Percentiles rank a stretch among this genome's conserved stretches.
These are phyloP conservation scores for Ennomos quercinarius DNA, from an alignment of 2,888 invertebrate species.

Conservation along the genomic window DNA sequence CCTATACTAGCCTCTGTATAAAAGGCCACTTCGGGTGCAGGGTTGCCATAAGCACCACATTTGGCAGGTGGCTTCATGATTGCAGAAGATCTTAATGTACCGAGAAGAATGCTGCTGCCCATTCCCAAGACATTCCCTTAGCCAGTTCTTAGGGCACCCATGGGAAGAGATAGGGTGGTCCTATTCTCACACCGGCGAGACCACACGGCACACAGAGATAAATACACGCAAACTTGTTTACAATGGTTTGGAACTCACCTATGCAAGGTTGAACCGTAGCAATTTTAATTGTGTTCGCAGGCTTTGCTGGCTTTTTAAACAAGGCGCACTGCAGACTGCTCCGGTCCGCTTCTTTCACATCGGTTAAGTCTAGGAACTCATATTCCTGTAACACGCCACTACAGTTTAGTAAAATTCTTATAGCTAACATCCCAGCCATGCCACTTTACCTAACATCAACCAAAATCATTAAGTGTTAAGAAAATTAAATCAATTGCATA, in stretches of 20 bases:
- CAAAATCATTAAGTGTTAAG: background rate
- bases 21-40: too few relatives aligned
- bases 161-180: too few relatives aligned
- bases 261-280: conserved; percentile 60
- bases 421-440: conserved; percentile 25
- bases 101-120: too few relatives aligned
- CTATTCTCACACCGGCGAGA: too few relatives aligned
- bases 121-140: too few relatives aligned
- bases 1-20: too few relatives aligned
- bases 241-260: conserved; percentile 54
- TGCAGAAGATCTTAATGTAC: too few relatives aligned
- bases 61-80: too few relatives aligned
- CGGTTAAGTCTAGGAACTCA: conserved; percentile 91
- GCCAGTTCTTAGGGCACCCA: too few relatives aligned
- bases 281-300: conserved; percentile 32
- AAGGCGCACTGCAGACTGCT: conserved; percentile 87
- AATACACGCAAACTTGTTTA: conserved; percentile 2
- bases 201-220: background rate
- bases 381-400: conserved; percentile 84
- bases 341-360: conserved; percentile 89
- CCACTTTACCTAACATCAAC: conserved; percentile 20
- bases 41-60: too few relatives aligned
- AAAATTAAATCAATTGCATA: too few relatives aligned
- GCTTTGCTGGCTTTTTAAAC: conserved; percentile 59
- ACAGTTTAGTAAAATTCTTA: conserved; percentile 48